Evolutionary conservation across 2,888 invertebrate genomes (phyloP).

Genomic region (Nysson spinosus): DNA sequence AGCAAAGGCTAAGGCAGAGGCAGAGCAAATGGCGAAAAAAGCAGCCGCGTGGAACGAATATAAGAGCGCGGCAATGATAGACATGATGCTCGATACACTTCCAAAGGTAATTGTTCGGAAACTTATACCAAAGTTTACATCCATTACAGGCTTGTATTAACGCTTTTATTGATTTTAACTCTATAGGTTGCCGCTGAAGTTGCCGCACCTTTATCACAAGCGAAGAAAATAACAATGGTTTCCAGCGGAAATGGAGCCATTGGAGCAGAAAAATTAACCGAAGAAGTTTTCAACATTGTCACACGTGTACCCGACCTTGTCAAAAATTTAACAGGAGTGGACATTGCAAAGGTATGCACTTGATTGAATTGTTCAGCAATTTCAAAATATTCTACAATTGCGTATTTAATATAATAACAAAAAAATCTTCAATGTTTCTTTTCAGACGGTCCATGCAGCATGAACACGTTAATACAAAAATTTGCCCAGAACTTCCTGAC

Average conservation of each 20-base stretch:
- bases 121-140: neutral
- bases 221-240: slow-evolving; percentile 98
- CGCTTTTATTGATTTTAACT: neutral
- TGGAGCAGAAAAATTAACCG: slow-evolving; percentile 96
- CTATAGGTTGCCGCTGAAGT: slow-evolving; percentile 96
- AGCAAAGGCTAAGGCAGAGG: slow-evolving; percentile 96
- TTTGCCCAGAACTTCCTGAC: slow-evolving; percentile 28
- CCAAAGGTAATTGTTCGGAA: slow-evolving; percentile 93
- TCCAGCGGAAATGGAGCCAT: slow-evolving; percentile 94
- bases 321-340: slow-evolving; percentile 94
- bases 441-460: slow-evolving; percentile 75
- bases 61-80: slow-evolving; percentile 95
- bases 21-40: slow-evolving; percentile 97
- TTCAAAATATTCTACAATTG: neutral
- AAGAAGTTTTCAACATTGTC: slow-evolving; percentile 95
- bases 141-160: neutral
- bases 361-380: too few relatives aligned
- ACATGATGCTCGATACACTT: slow-evolving; percentile 96
- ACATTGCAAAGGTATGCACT: slow-evolving; percentile 87
- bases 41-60: slow-evolving; percentile 98
- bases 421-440: slow-evolving; percentile 40
- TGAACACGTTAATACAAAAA: slow-evolving; percentile 60
- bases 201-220: slow-evolving; percentile 95
- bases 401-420: slow-evolving; percentile 2
- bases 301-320: slow-evolving; percentile 94